A percentile compares a stretch with the other conserved stretches of the same genome.
Evolutionary conservation across 2,888 invertebrate species (phyloP).

Genomic region (Phortica magna): DNA sequence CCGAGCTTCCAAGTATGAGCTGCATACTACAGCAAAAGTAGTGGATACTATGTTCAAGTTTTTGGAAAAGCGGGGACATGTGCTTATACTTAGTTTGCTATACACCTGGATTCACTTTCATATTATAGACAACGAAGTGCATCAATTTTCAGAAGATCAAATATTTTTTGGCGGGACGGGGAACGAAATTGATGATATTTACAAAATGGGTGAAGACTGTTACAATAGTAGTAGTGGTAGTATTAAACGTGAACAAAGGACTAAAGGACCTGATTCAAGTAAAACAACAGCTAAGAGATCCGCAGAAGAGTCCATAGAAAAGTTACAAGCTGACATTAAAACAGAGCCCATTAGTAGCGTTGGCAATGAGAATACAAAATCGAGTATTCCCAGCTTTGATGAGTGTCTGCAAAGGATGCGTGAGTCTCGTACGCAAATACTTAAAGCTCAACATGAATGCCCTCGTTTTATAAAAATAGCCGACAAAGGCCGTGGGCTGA

Average conservation of each 20-base stretch:
- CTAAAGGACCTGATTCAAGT: constrained; percentile 36
- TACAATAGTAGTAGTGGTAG: not conserved
- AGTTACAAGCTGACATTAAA: constrained; percentile 61
- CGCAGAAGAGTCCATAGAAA: constrained; percentile 54
- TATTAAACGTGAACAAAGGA: constrained; percentile 40
- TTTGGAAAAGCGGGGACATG: constrained; percentile 84
- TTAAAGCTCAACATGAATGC: constrained; percentile 59
- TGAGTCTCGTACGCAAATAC: constrained; percentile 57
- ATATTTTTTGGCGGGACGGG: constrained; percentile 53
- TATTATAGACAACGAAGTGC: constrained; percentile 78
- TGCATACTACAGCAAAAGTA: constrained; percentile 84
- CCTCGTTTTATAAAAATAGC: constrained; percentile 65
- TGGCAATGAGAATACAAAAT: constrained; percentile 31
- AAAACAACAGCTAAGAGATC: constrained; percentile 52
- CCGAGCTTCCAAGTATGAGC: constrained; percentile 86
- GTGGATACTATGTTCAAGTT: constrained; percentile 82
- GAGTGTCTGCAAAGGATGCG: constrained; percentile 59
- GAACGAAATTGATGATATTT: constrained; percentile 56
- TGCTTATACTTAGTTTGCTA: constrained; percentile 84
- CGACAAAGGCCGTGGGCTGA: constrained; percentile 65
- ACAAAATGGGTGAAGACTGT: not conserved
- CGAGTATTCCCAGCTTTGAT: constrained; percentile 50
- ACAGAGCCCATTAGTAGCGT: constrained; percentile 46
- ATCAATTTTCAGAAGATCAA: constrained; percentile 65
- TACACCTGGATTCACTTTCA: constrained; percentile 83